Conservation (phyloP, 1,140 invertebrate genomes). For the Bombus terrestris region DNA sequence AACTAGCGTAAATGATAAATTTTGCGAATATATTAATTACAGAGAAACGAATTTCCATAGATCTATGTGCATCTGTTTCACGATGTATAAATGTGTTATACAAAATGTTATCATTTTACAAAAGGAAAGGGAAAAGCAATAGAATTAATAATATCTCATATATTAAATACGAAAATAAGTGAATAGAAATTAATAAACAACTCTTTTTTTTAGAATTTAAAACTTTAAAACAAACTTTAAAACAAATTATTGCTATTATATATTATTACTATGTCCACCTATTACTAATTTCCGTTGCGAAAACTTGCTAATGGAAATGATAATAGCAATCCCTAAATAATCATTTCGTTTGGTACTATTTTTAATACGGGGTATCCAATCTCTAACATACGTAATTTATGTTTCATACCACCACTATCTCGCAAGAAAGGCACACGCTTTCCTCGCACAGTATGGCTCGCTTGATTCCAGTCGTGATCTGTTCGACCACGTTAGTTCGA, state of each 20-base stretch:
- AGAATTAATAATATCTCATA: background rate
- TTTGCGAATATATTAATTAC: background rate
- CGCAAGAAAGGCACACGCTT: slow-evolving; percentile 50
- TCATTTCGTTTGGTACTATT: background rate
- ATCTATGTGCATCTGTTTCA: background rate
- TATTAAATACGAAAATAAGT: too few species aligned
- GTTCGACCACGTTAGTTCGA: slow-evolving; percentile 51
- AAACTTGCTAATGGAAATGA: background rate
- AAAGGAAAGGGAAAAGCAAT: background rate
- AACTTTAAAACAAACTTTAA: background rate
- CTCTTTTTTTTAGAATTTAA: background rate
- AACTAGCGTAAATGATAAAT: background rate
- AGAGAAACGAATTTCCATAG: background rate
- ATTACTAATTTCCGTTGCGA: background rate
- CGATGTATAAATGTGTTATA: background rate
- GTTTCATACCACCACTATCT: slow-evolving; percentile 42
- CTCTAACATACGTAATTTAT: background rate
- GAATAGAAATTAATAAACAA: background rate
- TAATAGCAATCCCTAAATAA: background rate
- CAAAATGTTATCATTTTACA: background rate
- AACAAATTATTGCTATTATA: background rate
- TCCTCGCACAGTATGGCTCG: slow-evolving; percentile 64
- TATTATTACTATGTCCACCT: background rate
- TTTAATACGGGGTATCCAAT: background rate
- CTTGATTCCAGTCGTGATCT: slow-evolving; percentile 49